Evolutionary conservation across 2,888 invertebrate genomes (phyloP).

Genomic region (Lithophane ornitopus): DNA sequence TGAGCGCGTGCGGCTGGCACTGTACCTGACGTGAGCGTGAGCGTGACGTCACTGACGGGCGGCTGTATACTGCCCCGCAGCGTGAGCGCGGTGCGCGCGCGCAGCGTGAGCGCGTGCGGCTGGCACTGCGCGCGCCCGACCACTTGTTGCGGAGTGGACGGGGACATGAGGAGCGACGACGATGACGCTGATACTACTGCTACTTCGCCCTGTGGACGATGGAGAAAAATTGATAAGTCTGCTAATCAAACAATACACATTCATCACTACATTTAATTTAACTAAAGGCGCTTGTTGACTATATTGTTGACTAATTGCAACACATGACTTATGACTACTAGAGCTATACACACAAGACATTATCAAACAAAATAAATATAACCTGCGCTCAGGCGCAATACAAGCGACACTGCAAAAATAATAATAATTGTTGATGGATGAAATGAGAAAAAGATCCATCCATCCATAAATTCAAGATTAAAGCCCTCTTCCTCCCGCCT

Average conservation of each 20-base stretch:
- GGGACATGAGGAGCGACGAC: conserved; percentile 90
- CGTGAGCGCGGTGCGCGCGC: conserved; percentile 92
- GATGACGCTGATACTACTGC: conserved; percentile 93
- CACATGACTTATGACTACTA: no score
- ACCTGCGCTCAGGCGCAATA: no score
- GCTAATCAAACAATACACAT: no score
- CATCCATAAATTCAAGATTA: not conserved
- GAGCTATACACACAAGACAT: no score
- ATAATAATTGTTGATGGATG: no score
- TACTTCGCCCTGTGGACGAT: conserved; percentile 87
- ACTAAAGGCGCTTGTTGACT: no score
- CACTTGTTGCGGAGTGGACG: conserved; percentile 87
- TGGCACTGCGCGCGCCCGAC: conserved; percentile 92
- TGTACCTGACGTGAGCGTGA: conserved; percentile 83
- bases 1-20: no score
- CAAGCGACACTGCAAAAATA: no score
- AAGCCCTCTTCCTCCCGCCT: not conserved
- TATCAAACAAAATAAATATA: no score
- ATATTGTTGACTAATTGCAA: no score
- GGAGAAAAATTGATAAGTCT: not conserved
- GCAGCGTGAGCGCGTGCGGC: conserved; percentile 91
- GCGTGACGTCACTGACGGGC: conserved; percentile 91
- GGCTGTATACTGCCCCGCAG: conserved; percentile 92
- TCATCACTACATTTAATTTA: no score
- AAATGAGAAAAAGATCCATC: no score